Evolutionary conservation across 2,888 invertebrate species (phyloP).

Genomic region (Drosophila mayaguana): DNA sequence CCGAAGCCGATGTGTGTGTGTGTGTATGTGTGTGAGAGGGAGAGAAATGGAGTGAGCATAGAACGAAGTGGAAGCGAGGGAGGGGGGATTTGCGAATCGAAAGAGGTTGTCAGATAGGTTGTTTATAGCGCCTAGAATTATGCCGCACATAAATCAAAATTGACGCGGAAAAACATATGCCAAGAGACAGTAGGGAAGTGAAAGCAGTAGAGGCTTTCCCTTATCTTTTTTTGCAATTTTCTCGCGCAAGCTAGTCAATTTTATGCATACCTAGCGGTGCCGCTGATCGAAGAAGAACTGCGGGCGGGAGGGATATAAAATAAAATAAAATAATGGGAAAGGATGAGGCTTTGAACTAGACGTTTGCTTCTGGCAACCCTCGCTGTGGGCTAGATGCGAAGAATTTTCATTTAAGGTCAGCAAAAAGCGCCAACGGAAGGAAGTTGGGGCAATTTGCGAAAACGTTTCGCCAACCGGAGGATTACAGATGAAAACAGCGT

Average conservation of each 20-base stretch:
- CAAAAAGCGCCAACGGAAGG: conserved; percentile 47
- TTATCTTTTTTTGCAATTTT: conserved; percentile 30
- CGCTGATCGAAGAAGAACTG: conserved; percentile 55
- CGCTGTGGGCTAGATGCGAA: conserved; percentile 17
- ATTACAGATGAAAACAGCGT: conserved; percentile 5
- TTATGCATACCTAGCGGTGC: conserved; percentile 52
- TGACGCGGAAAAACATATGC: conserved; percentile 71
- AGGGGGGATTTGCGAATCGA: conserved; percentile 18
- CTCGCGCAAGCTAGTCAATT: conserved; percentile 46
- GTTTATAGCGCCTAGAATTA: conserved; percentile 77
- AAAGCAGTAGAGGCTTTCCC: neutral
- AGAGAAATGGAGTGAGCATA: neutral
- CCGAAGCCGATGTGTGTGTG: neutral
- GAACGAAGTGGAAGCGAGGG: neutral
- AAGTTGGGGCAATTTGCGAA: conserved; percentile 46
- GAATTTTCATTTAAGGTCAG: conserved; percentile 54
- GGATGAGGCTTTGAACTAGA: conserved; percentile 24
- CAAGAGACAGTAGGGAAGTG: neutral
- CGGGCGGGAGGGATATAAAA: neutral
- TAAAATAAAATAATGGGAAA: neutral
- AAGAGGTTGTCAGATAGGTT: conserved; percentile 71
- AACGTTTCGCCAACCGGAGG: conserved; percentile 34
- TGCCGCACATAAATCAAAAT: conserved; percentile 79
- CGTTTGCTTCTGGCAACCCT: conserved; percentile 41
- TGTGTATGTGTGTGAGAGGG: neutral